These are phyloP conservation scores for Torymus texanus DNA, from an alignment of 2,888 invertebrate genomes.

Conservation along the genomic window DNA sequence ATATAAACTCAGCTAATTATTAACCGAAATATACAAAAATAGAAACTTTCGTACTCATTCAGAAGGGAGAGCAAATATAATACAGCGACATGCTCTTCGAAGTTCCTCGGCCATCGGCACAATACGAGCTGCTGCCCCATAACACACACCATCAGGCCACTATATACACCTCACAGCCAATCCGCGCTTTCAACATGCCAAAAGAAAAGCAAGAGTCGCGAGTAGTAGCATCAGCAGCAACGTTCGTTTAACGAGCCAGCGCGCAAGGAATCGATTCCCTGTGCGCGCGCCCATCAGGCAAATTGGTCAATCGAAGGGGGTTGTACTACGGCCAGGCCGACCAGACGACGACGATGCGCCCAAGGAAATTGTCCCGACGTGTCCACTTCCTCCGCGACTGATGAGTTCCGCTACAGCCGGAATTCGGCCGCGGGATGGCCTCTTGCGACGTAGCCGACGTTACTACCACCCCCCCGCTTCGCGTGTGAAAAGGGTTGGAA, in stretches of 20 bases:
- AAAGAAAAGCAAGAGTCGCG: slow-evolving; percentile 34
- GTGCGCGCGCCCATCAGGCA: slow-evolving; percentile 58
- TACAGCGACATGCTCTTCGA: no score
- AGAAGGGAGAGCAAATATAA: no score
- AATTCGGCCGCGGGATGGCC: not conserved
- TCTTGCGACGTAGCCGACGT: not conserved
- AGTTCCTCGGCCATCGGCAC: no score
- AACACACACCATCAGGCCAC: no score
- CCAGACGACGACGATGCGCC: not conserved
- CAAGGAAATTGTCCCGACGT: slow-evolving; percentile 75
- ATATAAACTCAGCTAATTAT: no score
- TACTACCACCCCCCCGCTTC: no score
- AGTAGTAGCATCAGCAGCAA: no score
- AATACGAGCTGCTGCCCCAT: no score
- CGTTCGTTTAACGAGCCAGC: slow-evolving; percentile 52
- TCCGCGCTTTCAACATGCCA: not conserved
- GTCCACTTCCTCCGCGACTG: slow-evolving; percentile 74
- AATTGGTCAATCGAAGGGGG: slow-evolving; percentile 73
- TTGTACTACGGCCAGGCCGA: not conserved
- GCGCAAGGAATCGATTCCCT: slow-evolving; percentile 64
- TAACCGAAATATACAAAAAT: no score
- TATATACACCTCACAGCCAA: no score
- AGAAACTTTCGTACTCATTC: no score
- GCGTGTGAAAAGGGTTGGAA: slow-evolving; percentile 41
- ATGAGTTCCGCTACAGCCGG: slow-evolving; percentile 71